These are phyloP conservation scores for Desmodus rotundus DNA, from an alignment of 2,113 vertebrate species.

Conservation along the genomic window DNA sequence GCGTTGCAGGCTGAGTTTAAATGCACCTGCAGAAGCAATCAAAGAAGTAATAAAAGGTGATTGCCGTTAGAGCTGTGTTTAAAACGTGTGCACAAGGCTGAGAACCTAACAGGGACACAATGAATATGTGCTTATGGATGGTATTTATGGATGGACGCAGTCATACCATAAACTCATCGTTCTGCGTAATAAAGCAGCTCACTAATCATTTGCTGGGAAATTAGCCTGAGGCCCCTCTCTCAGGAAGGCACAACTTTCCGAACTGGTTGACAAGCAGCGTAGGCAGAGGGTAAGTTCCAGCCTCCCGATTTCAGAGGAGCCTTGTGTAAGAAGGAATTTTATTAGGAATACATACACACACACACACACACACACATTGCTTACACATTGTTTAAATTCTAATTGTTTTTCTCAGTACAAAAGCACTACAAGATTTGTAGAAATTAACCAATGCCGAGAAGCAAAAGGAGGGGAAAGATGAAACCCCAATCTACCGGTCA, in stretches of 20 bases:
- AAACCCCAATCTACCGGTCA: background rate
- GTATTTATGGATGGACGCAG: background rate
- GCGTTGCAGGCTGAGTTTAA: background rate
- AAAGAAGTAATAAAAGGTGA: background rate
- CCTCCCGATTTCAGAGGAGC: background rate
- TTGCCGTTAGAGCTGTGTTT: background rate
- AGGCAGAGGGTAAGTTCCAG: background rate
- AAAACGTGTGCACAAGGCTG: background rate
- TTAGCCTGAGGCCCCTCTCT: background rate
- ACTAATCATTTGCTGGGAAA: slow-evolving; percentile 19
- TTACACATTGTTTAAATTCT: background rate
- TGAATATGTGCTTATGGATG: background rate
- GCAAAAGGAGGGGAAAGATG: background rate
- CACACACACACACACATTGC: background rate
- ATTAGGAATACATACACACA: background rate
- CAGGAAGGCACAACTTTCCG: background rate
- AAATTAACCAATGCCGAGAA: background rate
- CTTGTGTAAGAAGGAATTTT: background rate
- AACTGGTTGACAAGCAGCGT: background rate
- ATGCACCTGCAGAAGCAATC: background rate
- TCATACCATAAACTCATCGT: background rate
- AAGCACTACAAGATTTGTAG: background rate
- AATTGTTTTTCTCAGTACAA: background rate
- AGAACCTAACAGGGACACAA: background rate
- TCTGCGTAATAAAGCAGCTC: background rate